A percentile compares a stretch with the other conserved stretches of the same genome.
These are phyloP conservation scores for Phrynocephalus vlangalii DNA, from an alignment of 2,797 vertebrate genomes.

Conservation along the genomic window DNA sequence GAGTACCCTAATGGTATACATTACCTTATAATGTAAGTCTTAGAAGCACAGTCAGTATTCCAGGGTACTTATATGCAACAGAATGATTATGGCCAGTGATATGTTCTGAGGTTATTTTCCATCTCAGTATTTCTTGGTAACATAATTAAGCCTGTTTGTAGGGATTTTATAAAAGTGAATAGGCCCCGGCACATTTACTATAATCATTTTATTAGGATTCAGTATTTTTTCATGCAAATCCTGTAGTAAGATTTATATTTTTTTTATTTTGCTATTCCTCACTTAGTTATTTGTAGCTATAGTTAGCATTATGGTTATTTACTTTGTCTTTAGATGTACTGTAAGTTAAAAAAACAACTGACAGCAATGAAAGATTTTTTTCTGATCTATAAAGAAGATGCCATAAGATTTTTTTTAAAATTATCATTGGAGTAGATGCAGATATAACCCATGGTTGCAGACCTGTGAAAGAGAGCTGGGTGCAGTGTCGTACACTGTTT, in stretches of 20 bases:
- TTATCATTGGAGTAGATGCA: neutral
- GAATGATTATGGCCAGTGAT: too few species aligned
- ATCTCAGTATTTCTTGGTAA: neutral
- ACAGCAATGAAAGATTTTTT: conserved; percentile 15
- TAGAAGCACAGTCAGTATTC: neutral
- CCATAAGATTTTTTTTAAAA: neutral
- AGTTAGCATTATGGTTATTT: conserved; percentile 12
- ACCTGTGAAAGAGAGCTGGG: neutral
- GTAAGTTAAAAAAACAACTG: conserved; percentile 41
- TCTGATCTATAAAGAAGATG: neutral
- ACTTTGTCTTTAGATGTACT: conserved; percentile 27
- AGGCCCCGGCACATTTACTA: neutral
- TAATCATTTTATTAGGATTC: neutral
- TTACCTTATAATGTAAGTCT: neutral
- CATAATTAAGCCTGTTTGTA: neutral
- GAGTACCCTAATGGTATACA: conserved; percentile 1
- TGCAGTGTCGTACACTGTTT: conserved; percentile 49
- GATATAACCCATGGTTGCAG: neutral
- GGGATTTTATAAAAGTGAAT: neutral
- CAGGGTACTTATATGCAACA: neutral
- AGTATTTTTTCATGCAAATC: neutral
- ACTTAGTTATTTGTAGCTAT: neutral
- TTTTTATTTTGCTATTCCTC: neutral
- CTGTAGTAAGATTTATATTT: neutral
- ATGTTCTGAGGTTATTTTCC: neutral